A percentile compares a stretch with the other conserved stretches of the same genome.
phyloP scores from a whole-genome alignment of 1,140 invertebrate species.

The Dendrolimus kikuchii region DNA sequence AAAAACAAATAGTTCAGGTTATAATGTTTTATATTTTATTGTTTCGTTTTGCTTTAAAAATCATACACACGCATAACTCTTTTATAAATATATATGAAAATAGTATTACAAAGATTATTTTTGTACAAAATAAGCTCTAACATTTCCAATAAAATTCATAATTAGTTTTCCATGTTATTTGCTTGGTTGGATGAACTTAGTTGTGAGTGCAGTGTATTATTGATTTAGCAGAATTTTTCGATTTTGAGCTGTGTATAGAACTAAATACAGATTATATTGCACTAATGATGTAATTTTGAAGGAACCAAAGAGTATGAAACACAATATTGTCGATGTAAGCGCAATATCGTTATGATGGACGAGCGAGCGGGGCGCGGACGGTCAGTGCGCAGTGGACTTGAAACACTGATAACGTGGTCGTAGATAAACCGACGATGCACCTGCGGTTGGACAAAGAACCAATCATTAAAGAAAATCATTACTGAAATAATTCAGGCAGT shows the following conservation, averaged over 20 bases:
- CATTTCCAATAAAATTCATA: background rate
- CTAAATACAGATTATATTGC: background rate
- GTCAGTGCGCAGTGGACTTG: constrained; percentile 60
- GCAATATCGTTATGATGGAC: constrained; percentile 66
- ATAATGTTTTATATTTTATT: too few species aligned
- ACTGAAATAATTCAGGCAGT: too few species aligned
- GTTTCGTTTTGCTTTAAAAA: too few species aligned
- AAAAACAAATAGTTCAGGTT: too few species aligned
- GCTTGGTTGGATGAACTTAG: too few species aligned
- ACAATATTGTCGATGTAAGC: constrained; percentile 66
- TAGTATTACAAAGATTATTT: background rate
- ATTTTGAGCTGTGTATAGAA: constrained; percentile 14
- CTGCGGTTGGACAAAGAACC: background rate
- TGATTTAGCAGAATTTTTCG: constrained; percentile 6
- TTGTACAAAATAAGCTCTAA: background rate
- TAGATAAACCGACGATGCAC: constrained; percentile 22
- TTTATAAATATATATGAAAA: too few species aligned
- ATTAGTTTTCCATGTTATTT: too few species aligned
- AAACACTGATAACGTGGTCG: constrained; percentile 49
- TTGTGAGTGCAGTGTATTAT: background rate
- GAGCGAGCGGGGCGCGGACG: constrained; percentile 33
- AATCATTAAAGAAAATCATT: background rate
- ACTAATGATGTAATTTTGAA: background rate
- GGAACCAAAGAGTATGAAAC: constrained; percentile 24
- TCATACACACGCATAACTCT: too few species aligned